These are phyloP conservation scores for Ptychobarbus kaznakovi DNA, from an alignment of 2,797 vertebrate genomes.

Conservation along the genomic window DNA sequence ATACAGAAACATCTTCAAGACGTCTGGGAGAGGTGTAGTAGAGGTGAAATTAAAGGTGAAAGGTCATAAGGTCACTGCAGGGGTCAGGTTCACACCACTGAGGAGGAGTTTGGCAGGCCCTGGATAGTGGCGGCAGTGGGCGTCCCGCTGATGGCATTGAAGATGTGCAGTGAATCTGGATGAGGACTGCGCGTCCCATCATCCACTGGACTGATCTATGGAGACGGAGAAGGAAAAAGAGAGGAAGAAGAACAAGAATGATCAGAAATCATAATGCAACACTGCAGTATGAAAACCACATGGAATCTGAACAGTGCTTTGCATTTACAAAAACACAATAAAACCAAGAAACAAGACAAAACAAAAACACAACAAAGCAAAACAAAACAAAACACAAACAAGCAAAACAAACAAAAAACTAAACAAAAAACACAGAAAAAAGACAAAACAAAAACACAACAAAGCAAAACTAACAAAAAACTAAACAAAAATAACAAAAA, in stretches of 20 bases:
- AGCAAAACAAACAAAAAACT: too few species aligned
- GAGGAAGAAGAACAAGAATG: not conserved
- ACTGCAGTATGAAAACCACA: not conserved
- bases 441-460: too few species aligned
- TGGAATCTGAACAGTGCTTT: not conserved
- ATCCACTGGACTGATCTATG: constrained; percentile 89
- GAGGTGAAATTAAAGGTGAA: not conserved
- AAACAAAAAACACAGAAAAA: too few species aligned
- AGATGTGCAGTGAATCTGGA: constrained; percentile 95
- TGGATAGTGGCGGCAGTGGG: constrained; percentile 91
- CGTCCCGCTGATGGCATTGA: constrained; percentile 97
- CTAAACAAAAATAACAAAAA: too few species aligned
- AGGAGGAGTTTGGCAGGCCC: constrained; percentile 93
- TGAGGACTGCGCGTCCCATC: constrained; percentile 88
- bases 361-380: too few species aligned
- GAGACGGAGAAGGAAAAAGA: not conserved
- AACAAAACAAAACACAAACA: too few species aligned
- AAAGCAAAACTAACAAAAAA: too few species aligned
- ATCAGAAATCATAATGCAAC: not conserved
- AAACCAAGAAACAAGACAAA: not conserved
- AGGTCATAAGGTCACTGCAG: constrained; percentile 18
- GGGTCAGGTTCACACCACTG: constrained; percentile 84
- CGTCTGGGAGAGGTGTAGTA: not conserved
- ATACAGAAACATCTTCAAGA: not conserved
- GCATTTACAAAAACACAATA: not conserved